Evolutionary conservation across 2,888 invertebrate genomes (phyloP), one percentile per base, ranked within the genome.

Genomic region (Lithosia quadra): DNA sequence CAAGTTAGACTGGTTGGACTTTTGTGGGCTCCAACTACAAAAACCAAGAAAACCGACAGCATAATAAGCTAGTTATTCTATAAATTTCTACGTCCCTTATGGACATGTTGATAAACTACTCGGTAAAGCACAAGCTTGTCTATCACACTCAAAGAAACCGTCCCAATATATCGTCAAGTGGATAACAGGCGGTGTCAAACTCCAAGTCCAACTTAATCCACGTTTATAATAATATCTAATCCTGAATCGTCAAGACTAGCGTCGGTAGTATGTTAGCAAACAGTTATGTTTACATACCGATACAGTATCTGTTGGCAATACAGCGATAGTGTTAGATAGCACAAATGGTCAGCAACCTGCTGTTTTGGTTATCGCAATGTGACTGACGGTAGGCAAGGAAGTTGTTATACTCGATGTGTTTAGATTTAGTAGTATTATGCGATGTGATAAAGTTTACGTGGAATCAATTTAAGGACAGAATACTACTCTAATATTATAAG

Each of bases 251-350:
- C 68, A 73, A 68, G 64, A 68, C 63, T 67, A 56, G 58, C 28
- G 63, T 63, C 67, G 60, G 80, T 76, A 75, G 78, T 74, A 64
- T 72, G 73, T 78, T 22, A 24, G 80, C 69, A 70, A 70, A 70
- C 63, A 78, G 72, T 68, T 69, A 71, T 79, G 68, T 80, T 80
- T 79, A 72, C n/a, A 36, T 24, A 55, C 0, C 7, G 81, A 81
- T 80, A 78, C 34, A 65, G 49, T 78, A 79, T 80, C 82, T 62
- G 24, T 58, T 58, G 60, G 60, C 66, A 56, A 70, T 63, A 65
- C 61, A 55, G 59, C 69, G 69, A 61, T 71, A 65, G 58, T 69
- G 55, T 57, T 53, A 36, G 65, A 70, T 70, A 70, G 69, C 66
- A 70, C 61, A 65, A 56, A 68, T 66, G 71, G 64, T 64, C 66